phyloP scores from a whole-genome alignment of 2,888 invertebrate species.

The Eurois occulta region DNA sequence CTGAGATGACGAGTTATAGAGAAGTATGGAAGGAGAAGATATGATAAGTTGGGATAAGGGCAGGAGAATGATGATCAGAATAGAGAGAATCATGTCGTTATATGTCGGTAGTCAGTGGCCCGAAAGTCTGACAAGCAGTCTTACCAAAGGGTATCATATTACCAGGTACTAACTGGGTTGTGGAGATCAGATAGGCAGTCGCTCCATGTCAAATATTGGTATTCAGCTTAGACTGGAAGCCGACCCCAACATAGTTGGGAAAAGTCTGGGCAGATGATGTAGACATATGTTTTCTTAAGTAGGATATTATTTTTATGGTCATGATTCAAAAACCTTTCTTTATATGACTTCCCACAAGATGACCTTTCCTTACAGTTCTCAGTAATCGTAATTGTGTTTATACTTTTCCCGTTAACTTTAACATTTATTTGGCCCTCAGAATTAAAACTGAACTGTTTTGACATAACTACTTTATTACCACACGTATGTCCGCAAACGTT shows the following conservation, averaged over 20 bases:
- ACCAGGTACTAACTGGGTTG: not conserved
- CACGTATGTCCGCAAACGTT: not conserved
- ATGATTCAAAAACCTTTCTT: slow-evolving; percentile 14
- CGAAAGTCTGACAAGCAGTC: not conserved
- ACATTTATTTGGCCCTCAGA: slow-evolving; percentile 19
- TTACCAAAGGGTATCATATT: not conserved
- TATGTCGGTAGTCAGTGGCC: not conserved
- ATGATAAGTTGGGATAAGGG: too few relatives aligned
- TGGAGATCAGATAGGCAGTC: not conserved
- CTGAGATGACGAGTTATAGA: too few relatives aligned
- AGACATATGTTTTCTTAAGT: not conserved
- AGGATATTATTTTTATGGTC: not conserved
- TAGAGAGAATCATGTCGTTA: too few relatives aligned
- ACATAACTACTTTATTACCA: not conserved
- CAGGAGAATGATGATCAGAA: not conserved
- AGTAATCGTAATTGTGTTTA: slow-evolving; percentile 11
- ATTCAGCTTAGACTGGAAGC: not conserved
- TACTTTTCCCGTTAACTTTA: slow-evolving; percentile 19
- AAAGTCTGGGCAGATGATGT: not conserved
- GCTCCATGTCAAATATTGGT: not conserved
- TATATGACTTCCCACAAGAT: slow-evolving; percentile 18
- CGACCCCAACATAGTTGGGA: not conserved
- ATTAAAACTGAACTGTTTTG: not conserved
- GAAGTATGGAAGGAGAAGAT: too few relatives aligned
- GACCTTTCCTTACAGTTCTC: slow-evolving; percentile 32